A percentile compares a stretch with the other conserved stretches of the same genome.
These are phyloP conservation scores for Paralvinella palmiformis DNA, from an alignment of 1,140 invertebrate species.

Conservation along the genomic window DNA sequence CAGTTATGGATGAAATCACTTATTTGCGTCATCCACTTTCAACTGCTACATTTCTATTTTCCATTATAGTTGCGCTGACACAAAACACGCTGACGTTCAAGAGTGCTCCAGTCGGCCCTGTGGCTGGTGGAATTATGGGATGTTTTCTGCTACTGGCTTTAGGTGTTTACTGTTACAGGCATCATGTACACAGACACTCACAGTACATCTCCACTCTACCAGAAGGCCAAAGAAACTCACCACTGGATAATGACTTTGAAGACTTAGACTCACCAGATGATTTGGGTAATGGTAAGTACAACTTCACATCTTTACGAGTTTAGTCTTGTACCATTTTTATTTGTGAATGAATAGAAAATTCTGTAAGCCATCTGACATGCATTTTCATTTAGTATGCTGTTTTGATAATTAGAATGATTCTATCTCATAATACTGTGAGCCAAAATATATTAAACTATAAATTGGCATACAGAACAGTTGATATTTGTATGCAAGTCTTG, in stretches of 20 bases:
- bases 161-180: constrained; percentile 60
- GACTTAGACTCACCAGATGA: constrained; percentile 38
- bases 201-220: constrained; percentile 44
- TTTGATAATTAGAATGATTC: too few relatives aligned
- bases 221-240: constrained; percentile 26
- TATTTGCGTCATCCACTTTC: neutral
- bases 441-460: too few relatives aligned
- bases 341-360: too few relatives aligned
- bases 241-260: constrained; percentile 53
- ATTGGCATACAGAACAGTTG: too few relatives aligned
- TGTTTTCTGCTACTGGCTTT: constrained; percentile 58
- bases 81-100: constrained; percentile 49
- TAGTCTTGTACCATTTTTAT: too few relatives aligned
- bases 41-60: too few relatives aligned
- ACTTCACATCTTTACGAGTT: too few relatives aligned
- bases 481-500: too few relatives aligned
- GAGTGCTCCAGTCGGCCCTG: constrained; percentile 59
- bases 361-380: too few relatives aligned
- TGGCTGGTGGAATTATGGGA: constrained; percentile 61
- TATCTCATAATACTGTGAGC: too few relatives aligned
- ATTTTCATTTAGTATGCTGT: too few relatives aligned
- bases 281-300: neutral
- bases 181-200: constrained; percentile 48
- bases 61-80: too few relatives aligned
- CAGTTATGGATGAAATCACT: neutral